Percentiles rank a stretch among this genome's conserved stretches.
phyloP scores from a whole-genome alignment of 2,888 invertebrate species.

The Strigamia transsilvanica region DNA sequence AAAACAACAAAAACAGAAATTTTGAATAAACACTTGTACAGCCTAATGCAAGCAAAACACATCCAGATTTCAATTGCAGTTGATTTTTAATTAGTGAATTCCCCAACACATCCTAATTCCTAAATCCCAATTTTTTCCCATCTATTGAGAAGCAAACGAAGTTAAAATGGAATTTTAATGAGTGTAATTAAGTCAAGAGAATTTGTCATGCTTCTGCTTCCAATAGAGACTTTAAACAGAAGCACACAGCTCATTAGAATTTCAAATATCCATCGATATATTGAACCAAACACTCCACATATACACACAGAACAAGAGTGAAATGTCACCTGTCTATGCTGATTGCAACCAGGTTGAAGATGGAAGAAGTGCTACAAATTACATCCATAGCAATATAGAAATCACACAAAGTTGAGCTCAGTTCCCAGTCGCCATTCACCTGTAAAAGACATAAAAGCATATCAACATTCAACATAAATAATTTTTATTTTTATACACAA shows the following conservation, averaged over 20 bases:
- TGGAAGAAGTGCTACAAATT: slow-evolving; percentile 95
- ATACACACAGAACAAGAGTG: background rate
- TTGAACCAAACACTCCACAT: background rate
- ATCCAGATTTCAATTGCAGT: background rate
- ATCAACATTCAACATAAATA: background rate
- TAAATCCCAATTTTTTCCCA: background rate
- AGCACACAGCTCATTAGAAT: background rate
- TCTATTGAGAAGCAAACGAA: background rate
- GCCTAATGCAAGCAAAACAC: too few species aligned
- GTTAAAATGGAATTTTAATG: slow-evolving; percentile 28
- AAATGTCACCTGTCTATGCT: slow-evolving; percentile 90
- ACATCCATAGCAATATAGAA: slow-evolving; percentile 98
- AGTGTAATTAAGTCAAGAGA: background rate
- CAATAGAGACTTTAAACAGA: background rate
- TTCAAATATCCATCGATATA: slow-evolving; percentile 4
- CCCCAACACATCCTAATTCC: background rate
- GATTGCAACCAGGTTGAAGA: slow-evolving; percentile 97
- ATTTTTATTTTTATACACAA: background rate
- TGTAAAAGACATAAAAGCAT: slow-evolving; percentile 59
- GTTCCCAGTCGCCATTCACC: slow-evolving; percentile 74
- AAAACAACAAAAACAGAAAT: too few species aligned
- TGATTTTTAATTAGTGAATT: background rate
- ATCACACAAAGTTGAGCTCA: slow-evolving; percentile 91
- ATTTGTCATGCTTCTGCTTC: background rate
- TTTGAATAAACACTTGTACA: too few species aligned